Conservation (phyloP, 2,888 invertebrate species). For the Parapristionchus giblindavisi region DNA sequence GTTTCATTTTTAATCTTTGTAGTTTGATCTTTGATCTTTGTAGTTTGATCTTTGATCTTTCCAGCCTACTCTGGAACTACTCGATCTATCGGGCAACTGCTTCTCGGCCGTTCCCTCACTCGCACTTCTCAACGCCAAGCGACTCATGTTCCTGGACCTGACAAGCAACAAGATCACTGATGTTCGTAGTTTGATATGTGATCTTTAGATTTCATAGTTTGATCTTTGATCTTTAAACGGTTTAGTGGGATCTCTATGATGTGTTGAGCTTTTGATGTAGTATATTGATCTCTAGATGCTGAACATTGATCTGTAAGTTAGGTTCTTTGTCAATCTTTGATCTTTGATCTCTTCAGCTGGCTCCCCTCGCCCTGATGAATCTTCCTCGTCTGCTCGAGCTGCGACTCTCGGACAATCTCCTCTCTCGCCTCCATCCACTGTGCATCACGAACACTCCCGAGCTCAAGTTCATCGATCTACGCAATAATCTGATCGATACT, state of each 20-base stretch:
- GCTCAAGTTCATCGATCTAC: slow-evolving; percentile 78
- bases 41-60: background rate
- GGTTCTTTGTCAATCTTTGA: background rate
- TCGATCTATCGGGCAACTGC: slow-evolving; percentile 85
- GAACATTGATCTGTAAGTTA: background rate
- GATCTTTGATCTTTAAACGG: background rate
- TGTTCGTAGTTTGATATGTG: slow-evolving; percentile 70
- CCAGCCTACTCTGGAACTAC: slow-evolving; percentile 75
- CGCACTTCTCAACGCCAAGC: slow-evolving; percentile 82
- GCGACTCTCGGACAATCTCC: slow-evolving; percentile 72
- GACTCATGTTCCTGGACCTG: slow-evolving; percentile 80
- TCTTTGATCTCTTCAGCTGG: slow-evolving; percentile 40
- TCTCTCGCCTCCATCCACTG: slow-evolving; percentile 81
- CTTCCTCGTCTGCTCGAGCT: slow-evolving; percentile 80
- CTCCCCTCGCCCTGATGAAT: slow-evolving; percentile 81
- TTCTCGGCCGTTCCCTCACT: slow-evolving; percentile 83
- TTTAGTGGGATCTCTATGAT: too few relatives aligned
- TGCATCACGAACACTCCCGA: slow-evolving; percentile 85
- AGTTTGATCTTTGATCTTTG: background rate
- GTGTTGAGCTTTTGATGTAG: too few relatives aligned
- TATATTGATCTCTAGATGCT: too few relatives aligned
- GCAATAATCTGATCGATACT: slow-evolving; percentile 80
- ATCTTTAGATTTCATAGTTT: background rate
- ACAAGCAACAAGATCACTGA: slow-evolving; percentile 82
- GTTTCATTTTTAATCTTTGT: background rate